Conservation (phyloP, 2,888 invertebrate species). For the Netelia inedita region DNA sequence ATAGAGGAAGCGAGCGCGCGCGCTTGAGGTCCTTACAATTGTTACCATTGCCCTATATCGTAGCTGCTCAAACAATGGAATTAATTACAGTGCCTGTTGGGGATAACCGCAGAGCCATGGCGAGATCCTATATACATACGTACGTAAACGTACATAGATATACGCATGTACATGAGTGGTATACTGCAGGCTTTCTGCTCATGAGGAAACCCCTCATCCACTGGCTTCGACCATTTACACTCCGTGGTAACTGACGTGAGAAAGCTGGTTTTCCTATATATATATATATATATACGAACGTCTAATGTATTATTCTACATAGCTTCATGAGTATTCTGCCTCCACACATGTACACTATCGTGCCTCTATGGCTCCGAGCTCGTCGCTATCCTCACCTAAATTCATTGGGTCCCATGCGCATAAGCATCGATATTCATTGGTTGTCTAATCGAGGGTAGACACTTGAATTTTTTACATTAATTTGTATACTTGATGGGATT, state of each 20-base stretch:
- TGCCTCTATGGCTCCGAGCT: background rate
- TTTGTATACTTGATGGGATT: too few relatives aligned
- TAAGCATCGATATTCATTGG: too few relatives aligned
- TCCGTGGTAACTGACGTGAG: slow-evolving; percentile 47
- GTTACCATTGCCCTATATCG: slow-evolving; percentile 70
- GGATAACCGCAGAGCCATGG: slow-evolving; percentile 79
- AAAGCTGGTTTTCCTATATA: slow-evolving; percentile 33
- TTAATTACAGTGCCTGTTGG: slow-evolving; percentile 79
- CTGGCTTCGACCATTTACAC: slow-evolving; percentile 50
- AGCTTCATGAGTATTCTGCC: slow-evolving; percentile 14
- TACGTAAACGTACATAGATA: background rate
- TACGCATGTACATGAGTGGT: background rate
- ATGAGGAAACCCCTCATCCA: slow-evolving; percentile 43
- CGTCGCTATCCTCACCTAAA: background rate
- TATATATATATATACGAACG: background rate
- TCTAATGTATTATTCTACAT: background rate
- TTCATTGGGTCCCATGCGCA: background rate
- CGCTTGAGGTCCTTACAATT: slow-evolving; percentile 64
- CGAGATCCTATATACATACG: slow-evolving; percentile 67
- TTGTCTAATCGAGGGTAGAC: too few relatives aligned
- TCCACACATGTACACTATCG: background rate
- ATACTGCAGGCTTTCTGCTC: slow-evolving; percentile 12
- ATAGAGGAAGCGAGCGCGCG: slow-evolving; percentile 40
- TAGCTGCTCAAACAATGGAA: slow-evolving; percentile 79
- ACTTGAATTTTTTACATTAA: too few relatives aligned